phyloP scores from a whole-genome alignment of 2,888 invertebrate genomes.

The Dysmachus trigonus region DNA sequence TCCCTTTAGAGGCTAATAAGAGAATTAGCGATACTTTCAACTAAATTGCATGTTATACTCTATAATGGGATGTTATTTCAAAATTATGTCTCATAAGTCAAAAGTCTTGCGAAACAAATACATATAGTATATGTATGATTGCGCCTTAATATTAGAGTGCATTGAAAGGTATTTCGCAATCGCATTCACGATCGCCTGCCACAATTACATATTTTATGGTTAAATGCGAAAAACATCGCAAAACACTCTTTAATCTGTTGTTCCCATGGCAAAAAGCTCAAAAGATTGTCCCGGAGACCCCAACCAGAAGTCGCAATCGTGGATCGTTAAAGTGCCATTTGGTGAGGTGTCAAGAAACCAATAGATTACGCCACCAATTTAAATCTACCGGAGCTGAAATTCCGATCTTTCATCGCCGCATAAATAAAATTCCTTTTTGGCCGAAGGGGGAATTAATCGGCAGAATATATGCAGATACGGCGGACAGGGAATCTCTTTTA shows the following conservation, averaged over 20 bases:
- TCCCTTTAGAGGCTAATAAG: background rate
- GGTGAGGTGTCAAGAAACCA: slow-evolving; percentile 43
- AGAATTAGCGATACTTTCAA: background rate
- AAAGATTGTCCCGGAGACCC: background rate
- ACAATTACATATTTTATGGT: slow-evolving; percentile 25
- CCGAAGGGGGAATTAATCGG: slow-evolving; percentile 28
- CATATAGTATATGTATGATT: background rate
- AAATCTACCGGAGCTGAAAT: slow-evolving; percentile 36
- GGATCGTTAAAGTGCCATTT: slow-evolving; percentile 43
- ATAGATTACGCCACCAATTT: slow-evolving; percentile 43
- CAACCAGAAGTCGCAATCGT: slow-evolving; percentile 42
- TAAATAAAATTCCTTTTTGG: slow-evolving; percentile 44
- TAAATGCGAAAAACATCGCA: slow-evolving; percentile 6
- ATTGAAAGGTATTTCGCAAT: slow-evolving; percentile 10
- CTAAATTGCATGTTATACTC: background rate
- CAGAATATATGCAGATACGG: slow-evolving; percentile 31
- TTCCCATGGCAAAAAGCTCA: slow-evolving; percentile 7
- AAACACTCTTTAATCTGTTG: slow-evolving; percentile 6
- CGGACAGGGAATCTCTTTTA: slow-evolving; percentile 43
- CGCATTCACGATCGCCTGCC: background rate
- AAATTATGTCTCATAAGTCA: background rate
- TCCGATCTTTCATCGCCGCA: slow-evolving; percentile 41
- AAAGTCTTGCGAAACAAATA: background rate
- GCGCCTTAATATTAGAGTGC: background rate
- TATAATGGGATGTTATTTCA: background rate